Conservation (phyloP, 2,888 invertebrate genomes). For the Euzophera pinguis region DNA sequence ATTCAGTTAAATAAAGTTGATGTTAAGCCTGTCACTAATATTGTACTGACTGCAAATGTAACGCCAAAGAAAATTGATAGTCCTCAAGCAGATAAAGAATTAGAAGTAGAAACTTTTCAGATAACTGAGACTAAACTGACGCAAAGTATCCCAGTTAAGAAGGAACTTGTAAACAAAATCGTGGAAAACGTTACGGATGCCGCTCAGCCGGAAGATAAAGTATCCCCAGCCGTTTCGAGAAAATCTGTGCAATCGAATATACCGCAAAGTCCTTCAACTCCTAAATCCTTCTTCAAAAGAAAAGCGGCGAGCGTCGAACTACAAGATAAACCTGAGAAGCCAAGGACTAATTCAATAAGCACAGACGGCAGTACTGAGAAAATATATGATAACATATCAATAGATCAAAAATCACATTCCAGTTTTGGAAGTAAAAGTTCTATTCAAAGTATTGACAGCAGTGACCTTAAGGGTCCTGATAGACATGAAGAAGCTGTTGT, state of each 20-base stretch:
- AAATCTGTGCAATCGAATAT: slow-evolving; percentile 37
- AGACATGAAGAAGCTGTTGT: slow-evolving; percentile 73
- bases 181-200: slow-evolving; percentile 42
- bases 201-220: slow-evolving; percentile 42
- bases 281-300: slow-evolving; percentile 73
- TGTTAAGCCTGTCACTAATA: slow-evolving; percentile 79
- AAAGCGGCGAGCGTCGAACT: slow-evolving; percentile 79
- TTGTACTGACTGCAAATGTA: slow-evolving; percentile 82
- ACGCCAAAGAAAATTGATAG: slow-evolving; percentile 72
- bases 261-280: slow-evolving; percentile 61
- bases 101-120: slow-evolving; percentile 47
- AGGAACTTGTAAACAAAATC: slow-evolving; percentile 45
- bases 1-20: slow-evolving; percentile 86
- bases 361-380: slow-evolving; percentile 68
- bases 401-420: slow-evolving; percentile 69
- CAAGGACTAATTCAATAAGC: slow-evolving; percentile 60
- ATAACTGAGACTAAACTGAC: slow-evolving; percentile 40
- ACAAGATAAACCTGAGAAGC: slow-evolving; percentile 65
- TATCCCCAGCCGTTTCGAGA: slow-evolving; percentile 39
- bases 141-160: slow-evolving; percentile 37
- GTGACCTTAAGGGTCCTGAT: slow-evolving; percentile 60
- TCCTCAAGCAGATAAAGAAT: slow-evolving; percentile 51
- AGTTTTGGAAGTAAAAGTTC: slow-evolving; percentile 74
- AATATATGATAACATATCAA: slow-evolving; percentile 68
- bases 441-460: slow-evolving; percentile 69